These are phyloP conservation scores for Phoenoteleia sp. DNA, from an alignment of 2,888 invertebrate genomes.

Conservation along the genomic window DNA sequence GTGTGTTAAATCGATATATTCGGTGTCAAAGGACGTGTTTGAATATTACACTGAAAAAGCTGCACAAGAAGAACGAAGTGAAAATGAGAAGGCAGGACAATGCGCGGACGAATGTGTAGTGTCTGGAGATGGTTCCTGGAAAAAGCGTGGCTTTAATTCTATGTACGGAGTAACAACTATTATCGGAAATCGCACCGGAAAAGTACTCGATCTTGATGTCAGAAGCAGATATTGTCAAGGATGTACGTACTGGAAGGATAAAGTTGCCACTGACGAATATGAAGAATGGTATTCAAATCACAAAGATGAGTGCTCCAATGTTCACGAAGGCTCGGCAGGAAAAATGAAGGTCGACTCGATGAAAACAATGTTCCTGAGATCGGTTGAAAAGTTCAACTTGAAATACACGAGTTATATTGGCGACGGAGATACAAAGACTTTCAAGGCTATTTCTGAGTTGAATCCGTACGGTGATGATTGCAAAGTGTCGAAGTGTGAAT, in stretches of 20 bases:
- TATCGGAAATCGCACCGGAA: conserved; percentile 66
- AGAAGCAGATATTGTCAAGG: conserved; percentile 66
- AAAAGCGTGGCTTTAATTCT: conserved; percentile 65
- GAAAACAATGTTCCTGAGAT: not conserved
- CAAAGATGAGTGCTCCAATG: conserved; percentile 56
- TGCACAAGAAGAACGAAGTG: conserved; percentile 64
- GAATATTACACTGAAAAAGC: conserved; percentile 60
- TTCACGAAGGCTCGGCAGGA: conserved; percentile 68
- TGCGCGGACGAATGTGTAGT: conserved; percentile 60
- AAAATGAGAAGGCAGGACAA: conserved; percentile 60
- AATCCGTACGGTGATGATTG: too few relatives aligned
- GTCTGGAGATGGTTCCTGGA: conserved; percentile 69
- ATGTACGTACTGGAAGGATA: conserved; percentile 53
- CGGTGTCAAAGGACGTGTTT: conserved; percentile 61
- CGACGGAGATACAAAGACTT: too few relatives aligned
- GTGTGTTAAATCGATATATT: conserved; percentile 59
- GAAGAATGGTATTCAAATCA: conserved; percentile 64
- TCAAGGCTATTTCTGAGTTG: too few relatives aligned
- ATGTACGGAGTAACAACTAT: conserved; percentile 73
- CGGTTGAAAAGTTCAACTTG: too few relatives aligned
- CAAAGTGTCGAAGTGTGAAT: too few relatives aligned
- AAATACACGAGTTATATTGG: too few relatives aligned
- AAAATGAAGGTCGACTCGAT: conserved; percentile 47
- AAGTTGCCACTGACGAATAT: conserved; percentile 48
- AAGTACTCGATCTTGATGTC: conserved; percentile 70